Evolutionary conservation across 2,113 vertebrate genomes (phyloP), one percentile per base, ranked within the genome.

Genomic region (Mellivora capensis): DNA sequence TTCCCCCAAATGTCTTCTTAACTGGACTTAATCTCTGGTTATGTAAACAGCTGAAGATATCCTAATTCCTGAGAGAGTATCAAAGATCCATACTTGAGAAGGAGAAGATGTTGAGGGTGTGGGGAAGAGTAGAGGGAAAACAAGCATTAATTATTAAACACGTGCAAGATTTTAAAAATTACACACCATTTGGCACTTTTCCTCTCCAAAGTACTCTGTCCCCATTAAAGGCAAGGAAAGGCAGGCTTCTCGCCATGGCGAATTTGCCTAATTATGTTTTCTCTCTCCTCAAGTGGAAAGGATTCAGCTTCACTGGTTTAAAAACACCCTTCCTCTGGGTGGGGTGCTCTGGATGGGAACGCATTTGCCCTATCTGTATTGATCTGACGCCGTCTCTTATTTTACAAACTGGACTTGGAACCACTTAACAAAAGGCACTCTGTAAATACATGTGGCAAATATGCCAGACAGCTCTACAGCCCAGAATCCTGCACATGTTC

Each of bases 101-200:
- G 57, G 47, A 47, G 81, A 82, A 77, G 62, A 74, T 90, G 23
- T 44, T 72, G 39, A 69, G 31, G 47, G 57, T 23, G 34, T 37
- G 15, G 86, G 49, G 79, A 81, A 92, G 80, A 97, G 95, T 84
- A n/a, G 59, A 94, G 95, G 86, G 74, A 93, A 97, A 95, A 94
- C 44, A 91, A 94, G 31, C 44, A 96, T 96, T 67, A 94, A 97
- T 97, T 96, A 97, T 97, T 95, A 79, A 97, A 84, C 47, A 14
- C 2, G 59, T 27, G 69, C 76, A 93, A 94, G 96, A 86, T 61
- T 97, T 97, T 76, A 72, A 94, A 83, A 94, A 80, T 94, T 81
- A 82, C 57, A 79, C 72, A 87, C 54, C 80, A 93, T 44, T 94
- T 96, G 90, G 81, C 77, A 89, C 57, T 80, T 90, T 91, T 87